Conservation (phyloP, 1,140 invertebrate genomes). For the Eufriesea mexicana region DNA sequence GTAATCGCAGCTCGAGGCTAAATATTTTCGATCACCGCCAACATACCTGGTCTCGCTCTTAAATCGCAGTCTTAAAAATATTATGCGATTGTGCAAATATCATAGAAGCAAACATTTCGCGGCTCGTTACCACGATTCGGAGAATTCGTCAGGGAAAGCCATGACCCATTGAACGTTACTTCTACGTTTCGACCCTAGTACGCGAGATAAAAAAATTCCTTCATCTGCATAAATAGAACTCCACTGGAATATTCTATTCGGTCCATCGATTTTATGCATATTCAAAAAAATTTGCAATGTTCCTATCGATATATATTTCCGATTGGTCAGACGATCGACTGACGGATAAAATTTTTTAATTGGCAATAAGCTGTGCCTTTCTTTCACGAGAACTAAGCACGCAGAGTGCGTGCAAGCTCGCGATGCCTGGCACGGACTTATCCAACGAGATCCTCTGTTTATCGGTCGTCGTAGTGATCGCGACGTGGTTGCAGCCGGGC, state of each 20-base stretch:
- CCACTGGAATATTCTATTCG: too few relatives aligned
- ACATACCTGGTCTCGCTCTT: background rate
- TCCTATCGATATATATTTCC: too few relatives aligned
- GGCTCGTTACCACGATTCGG: background rate
- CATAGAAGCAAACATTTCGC: background rate
- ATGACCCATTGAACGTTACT: background rate
- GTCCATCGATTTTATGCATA: too few relatives aligned
- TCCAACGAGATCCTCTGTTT: conserved; percentile 37
- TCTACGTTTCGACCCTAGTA: background rate
- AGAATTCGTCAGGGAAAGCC: background rate
- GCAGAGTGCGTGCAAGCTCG: conserved; percentile 18
- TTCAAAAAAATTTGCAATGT: too few relatives aligned
- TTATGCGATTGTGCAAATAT: conserved; percentile 12
- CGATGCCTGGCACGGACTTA: conserved; percentile 7
- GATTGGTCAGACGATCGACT: too few relatives aligned
- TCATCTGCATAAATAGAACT: too few relatives aligned
- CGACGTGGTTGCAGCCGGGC: conserved; percentile 40
- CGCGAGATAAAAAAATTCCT: background rate
- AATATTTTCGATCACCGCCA: conserved; percentile 28
- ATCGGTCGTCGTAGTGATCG: conserved; percentile 47
- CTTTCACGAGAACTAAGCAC: background rate
- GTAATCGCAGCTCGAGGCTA: conserved; percentile 28
- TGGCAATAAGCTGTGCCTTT: too few relatives aligned
- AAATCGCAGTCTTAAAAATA: conserved; percentile 17
- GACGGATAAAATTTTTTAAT: too few relatives aligned